Conservation (phyloP, 1,140 invertebrate genomes). For the Whitmania pigra region DNA sequence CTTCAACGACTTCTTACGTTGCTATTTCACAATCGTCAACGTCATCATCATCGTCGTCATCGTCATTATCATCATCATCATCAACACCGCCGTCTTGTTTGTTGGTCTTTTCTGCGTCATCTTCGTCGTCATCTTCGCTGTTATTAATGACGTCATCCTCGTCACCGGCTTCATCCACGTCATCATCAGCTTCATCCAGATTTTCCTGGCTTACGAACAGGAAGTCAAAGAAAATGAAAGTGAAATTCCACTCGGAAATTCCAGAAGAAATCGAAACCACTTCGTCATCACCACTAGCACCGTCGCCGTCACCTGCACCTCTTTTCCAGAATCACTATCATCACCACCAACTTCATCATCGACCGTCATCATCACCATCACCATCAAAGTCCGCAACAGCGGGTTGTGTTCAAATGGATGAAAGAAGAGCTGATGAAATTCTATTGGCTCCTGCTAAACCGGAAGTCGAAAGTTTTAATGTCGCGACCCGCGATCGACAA, state of each 20-base stretch:
- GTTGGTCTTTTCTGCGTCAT: background rate
- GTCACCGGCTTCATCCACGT: background rate
- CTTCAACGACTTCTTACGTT: background rate
- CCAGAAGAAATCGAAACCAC: conserved; percentile 1
- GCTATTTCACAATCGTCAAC: background rate
- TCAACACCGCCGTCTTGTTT: background rate
- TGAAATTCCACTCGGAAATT: no score
- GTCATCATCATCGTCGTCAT: background rate
- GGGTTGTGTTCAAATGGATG: no score
- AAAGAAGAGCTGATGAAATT: no score
- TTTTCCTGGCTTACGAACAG: background rate
- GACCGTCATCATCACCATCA: no score
- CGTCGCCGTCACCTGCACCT: background rate
- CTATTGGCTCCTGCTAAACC: no score
- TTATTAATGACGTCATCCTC: conserved; percentile 5
- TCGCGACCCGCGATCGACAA: no score
- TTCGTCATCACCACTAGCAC: background rate
- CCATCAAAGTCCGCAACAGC: no score
- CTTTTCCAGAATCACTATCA: background rate
- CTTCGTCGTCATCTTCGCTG: background rate
- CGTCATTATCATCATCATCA: background rate
- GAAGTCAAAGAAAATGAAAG: no score
- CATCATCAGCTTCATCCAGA: conserved; percentile 10
- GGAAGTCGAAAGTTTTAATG: no score
- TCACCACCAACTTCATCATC: background rate